Evolutionary conservation across 2,113 vertebrate genomes (phyloP).

Genomic region (Rafetus swinhoei): DNA sequence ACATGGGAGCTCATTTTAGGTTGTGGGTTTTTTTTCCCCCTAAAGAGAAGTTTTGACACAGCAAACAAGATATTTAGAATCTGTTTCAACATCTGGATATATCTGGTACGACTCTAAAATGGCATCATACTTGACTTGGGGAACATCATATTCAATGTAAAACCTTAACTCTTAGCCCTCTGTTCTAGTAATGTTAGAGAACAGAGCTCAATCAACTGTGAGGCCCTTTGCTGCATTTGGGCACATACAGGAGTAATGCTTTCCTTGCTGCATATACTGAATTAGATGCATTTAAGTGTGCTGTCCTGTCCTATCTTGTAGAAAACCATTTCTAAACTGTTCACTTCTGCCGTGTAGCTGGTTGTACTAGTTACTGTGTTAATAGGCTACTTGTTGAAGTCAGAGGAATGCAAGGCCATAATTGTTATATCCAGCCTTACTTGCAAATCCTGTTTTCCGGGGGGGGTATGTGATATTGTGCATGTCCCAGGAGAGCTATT

Average conservation of each 20-base stretch:
- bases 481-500: background rate
- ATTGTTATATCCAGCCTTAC: no score
- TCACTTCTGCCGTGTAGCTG: background rate
- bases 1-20: fast-evolving
- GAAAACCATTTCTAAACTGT: background rate
- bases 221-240: background rate
- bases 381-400: background rate
- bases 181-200: background rate
- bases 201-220: background rate
- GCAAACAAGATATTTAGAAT: background rate
- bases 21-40: background rate
- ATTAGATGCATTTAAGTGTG: no score
- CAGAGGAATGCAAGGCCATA: background rate
- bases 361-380: background rate
- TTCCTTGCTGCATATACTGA: background rate
- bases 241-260: background rate
- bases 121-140: background rate
- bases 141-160: background rate
- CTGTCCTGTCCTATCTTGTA: background rate
- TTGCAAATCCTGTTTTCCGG: background rate
- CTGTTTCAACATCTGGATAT: background rate
- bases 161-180: fast-evolving
- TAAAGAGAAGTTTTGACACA: background rate
- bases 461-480: background rate
- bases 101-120: background rate